phyloP scores from a whole-genome alignment of 2,888 invertebrate genomes.

The Tholera decimalis region DNA sequence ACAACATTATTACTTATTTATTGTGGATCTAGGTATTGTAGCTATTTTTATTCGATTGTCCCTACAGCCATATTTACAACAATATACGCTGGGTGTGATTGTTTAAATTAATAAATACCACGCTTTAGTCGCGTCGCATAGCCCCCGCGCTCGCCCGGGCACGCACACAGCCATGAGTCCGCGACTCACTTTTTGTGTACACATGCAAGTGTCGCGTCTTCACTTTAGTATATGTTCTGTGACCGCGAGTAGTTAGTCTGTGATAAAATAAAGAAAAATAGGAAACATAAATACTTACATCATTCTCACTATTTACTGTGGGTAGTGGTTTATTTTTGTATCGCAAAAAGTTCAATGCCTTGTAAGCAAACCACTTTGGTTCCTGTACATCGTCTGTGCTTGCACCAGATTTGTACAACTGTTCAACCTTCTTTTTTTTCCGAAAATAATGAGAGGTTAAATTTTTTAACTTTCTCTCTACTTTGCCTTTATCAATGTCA shows the following conservation, averaged over 20 bases:
- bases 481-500: conserved; percentile 21
- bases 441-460: conserved; percentile 26
- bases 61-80: no score
- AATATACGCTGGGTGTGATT: no score
- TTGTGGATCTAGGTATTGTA: no score
- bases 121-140: no score
- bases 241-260: conserved; percentile 1
- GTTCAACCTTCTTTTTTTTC: conserved; percentile 41
- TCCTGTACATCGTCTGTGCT: conserved; percentile 32
- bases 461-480: conserved; percentile 24
- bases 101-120: no score
- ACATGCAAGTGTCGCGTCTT: conserved; percentile 1
- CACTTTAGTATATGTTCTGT: conserved; percentile 1
- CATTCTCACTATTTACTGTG: conserved; percentile 33
- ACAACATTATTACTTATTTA: no score
- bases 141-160: neutral
- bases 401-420: conserved; percentile 44
- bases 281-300: conserved; percentile 23
- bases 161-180: conserved; percentile 1
- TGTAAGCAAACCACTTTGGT: conserved; percentile 49
- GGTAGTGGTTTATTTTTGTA: conserved; percentile 45
- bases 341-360: conserved; percentile 27
- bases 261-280: conserved; percentile 6
- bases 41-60: no score
- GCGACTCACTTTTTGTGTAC: conserved; percentile 1